A percentile compares a stretch with the other conserved stretches of the same genome.
Evolutionary conservation across 2,797 vertebrate genomes (phyloP).

Genomic region (Artibeus lituratus): DNA sequence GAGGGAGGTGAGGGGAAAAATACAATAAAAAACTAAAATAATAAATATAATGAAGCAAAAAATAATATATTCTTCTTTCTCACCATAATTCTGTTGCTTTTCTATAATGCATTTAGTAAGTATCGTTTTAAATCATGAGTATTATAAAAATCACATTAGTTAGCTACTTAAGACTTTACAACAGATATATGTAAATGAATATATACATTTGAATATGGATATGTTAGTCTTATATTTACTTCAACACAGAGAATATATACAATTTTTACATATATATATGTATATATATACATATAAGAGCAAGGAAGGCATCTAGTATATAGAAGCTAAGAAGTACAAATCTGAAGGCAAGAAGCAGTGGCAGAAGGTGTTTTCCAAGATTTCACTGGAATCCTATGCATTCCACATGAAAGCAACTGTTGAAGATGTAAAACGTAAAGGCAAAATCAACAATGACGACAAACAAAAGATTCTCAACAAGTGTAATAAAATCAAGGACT

Average conservation of each 20-base stretch:
- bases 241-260: background rate
- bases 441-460: conserved; percentile 87
- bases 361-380: conserved; percentile 62
- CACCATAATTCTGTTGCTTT: background rate
- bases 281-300: background rate
- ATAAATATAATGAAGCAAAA: too few species aligned
- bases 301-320: conserved; percentile 34
- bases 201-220: background rate
- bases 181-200: background rate
- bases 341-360: conserved; percentile 16
- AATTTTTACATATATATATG: background rate
- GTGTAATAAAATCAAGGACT: conserved; percentile 89
- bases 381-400: conserved; percentile 88
- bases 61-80: background rate
- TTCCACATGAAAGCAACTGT: conserved; percentile 90
- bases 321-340: conserved; percentile 87
- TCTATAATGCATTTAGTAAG: background rate
- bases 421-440: conserved; percentile 80
- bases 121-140: background rate
- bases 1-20: too few species aligned
- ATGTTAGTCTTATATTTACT: background rate
- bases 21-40: too few species aligned
- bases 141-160: background rate
- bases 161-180: background rate
- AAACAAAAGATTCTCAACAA: conserved; percentile 77